These are phyloP conservation scores for Conomelus anceps DNA, from an alignment of 2,888 invertebrate species.

Conservation along the genomic window DNA sequence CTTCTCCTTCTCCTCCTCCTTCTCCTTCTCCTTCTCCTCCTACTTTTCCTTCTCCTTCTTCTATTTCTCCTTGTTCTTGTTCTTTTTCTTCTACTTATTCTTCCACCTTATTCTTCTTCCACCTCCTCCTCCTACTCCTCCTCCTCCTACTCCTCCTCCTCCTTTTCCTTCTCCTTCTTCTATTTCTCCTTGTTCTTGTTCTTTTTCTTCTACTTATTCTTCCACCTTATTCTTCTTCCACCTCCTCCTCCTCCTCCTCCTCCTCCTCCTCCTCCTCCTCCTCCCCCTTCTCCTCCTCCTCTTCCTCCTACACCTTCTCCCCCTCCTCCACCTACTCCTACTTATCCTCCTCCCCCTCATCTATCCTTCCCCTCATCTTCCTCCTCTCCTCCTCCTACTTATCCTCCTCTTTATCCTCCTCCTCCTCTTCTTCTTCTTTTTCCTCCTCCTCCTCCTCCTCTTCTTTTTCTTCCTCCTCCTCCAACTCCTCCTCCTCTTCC, in stretches of 20 bases:
- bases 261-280: not conserved
- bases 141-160: not conserved
- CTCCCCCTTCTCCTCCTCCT: not conserved
- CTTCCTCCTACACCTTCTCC: not conserved
- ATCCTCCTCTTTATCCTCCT: not conserved
- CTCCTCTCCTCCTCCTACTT: not conserved
- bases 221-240: too few species aligned
- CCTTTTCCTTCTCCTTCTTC: not conserved
- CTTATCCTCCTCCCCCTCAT: not conserved
- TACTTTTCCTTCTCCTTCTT: not conserved
- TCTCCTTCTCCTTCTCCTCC: not conserved
- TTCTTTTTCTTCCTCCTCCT: not conserved
- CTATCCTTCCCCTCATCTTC: not conserved
- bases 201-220: too few species aligned
- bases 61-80: not conserved
- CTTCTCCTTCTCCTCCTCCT: not conserved
- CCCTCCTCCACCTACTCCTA: not conserved
- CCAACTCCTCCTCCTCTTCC: not conserved
- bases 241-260: not conserved
- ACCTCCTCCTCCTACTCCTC: not conserved
- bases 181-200: too few species aligned
- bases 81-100: too few species aligned
- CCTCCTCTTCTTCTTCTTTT: not conserved
- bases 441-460: not conserved
- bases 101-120: too few species aligned